phyloP scores from a whole-genome alignment of 1,140 invertebrate species.

The Psix sp. region DNA sequence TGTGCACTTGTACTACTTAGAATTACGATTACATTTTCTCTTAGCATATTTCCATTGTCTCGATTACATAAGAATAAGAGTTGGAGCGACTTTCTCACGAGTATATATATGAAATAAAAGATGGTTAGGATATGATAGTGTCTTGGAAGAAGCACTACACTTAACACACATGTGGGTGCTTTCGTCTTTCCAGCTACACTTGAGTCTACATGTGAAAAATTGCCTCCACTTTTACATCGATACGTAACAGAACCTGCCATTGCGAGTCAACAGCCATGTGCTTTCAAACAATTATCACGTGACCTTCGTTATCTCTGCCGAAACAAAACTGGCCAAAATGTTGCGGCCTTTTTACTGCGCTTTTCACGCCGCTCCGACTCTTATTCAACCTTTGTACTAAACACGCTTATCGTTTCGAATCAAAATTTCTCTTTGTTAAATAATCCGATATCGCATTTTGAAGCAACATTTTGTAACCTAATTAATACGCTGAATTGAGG shows the following conservation, averaged over 20 bases:
- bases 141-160: conserved; percentile 8
- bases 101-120: conserved; percentile 35
- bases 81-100: conserved; percentile 29
- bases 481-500: too few species aligned
- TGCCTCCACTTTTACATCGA: conserved; percentile 2
- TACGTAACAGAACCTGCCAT: conserved; percentile 3
- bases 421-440: too few species aligned
- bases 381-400: too few species aligned
- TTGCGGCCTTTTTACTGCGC: too few species aligned
- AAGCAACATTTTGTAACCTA: too few species aligned
- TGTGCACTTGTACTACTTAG: background rate
- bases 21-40: conserved; percentile 1
- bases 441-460: too few species aligned
- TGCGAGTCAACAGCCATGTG: conserved; percentile 3
- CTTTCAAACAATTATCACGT: conserved; percentile 7
- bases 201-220: conserved; percentile 8
- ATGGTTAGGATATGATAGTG: conserved; percentile 12
- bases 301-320: too few species aligned
- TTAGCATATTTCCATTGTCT: conserved; percentile 14
- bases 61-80: conserved; percentile 26
- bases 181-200: conserved; percentile 7
- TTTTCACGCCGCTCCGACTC: too few species aligned
- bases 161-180: conserved; percentile 13
- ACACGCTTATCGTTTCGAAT: too few species aligned
- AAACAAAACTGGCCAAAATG: too few species aligned